Evolutionary conservation across 2,888 invertebrate species (phyloP).

Genomic region (Aquatica leii): DNA sequence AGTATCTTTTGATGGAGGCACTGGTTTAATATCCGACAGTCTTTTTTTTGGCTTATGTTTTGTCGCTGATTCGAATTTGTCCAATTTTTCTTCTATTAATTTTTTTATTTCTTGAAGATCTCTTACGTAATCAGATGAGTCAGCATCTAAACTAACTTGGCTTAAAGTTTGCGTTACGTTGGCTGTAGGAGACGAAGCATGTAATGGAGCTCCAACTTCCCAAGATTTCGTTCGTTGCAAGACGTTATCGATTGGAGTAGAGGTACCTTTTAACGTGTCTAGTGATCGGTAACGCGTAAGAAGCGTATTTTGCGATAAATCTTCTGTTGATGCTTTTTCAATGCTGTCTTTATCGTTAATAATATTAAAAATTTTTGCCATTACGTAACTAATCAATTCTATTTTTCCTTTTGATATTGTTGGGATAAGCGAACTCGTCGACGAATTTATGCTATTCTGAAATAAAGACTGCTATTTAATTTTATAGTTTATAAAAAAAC

Average conservation of each 20-base stretch:
- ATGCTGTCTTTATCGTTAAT: background rate
- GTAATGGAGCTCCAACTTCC: constrained; percentile 15
- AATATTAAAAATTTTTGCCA: constrained; percentile 3
- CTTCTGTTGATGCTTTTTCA: background rate
- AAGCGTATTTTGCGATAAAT: background rate
- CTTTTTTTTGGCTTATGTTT: background rate
- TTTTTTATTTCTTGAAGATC: background rate
- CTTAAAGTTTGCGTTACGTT: constrained; percentile 6
- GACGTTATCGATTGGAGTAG: background rate
- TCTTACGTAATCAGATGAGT: background rate
- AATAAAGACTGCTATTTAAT: background rate
- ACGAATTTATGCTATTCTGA: constrained; percentile 12
- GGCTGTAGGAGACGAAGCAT: constrained; percentile 15
- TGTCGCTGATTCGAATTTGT: background rate
- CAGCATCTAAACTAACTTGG: constrained; percentile 5
- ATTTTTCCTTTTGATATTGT: constrained; percentile 11
- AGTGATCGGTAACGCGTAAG: constrained; percentile 17
- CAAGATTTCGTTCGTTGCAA: constrained; percentile 1
- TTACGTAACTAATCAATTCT: background rate
- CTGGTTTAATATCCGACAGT: constrained; percentile 15
- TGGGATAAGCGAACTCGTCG: constrained; percentile 15
- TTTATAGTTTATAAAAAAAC: background rate
- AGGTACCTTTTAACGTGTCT: constrained; percentile 7
- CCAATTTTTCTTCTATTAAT: background rate
- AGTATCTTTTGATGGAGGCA: background rate